Evolutionary conservation across 2,113 vertebrate species (phyloP), one percentile per base, ranked within the genome.

Genomic region (Canis aureus): DNA sequence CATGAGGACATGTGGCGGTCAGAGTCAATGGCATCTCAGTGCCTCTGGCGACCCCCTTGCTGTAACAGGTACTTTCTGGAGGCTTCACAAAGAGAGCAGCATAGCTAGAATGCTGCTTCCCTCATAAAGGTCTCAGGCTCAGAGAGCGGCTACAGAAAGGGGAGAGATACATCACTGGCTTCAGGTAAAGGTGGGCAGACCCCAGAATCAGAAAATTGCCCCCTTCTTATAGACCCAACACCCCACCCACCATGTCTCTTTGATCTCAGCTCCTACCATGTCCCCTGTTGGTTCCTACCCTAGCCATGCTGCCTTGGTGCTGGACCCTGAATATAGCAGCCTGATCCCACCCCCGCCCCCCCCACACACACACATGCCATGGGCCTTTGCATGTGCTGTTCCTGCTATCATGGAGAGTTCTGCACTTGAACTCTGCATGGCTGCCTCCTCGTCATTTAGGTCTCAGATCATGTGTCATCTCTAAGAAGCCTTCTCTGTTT

Each of bases 91-190:
- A 51, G 51, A 43, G 12, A 51, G 16, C 43, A 67, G 25, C 27
- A 43, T 57, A 3, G 8, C 2, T 32, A 49, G 17, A 43, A 5
- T 12, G 25, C 80, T 3, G 23, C 38, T 57, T 17, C 79, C 35
- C 19, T 73, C 7, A 17, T 25, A 49, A 79, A 22, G 23, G 43
- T 29, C 51, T 35, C 3, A 7, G 87, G n/a, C 43, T 84, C 43
- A 67, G 13, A 66, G 86, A 67, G 60, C 3, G 11, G 27, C 51
- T 59, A 13, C 29, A 19, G 49, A 53, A 69, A 43, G 27, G 4
- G 80, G 51, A 20, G 1, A 2, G 8, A 22, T 55, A 29, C 0
- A 66, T 13, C 3, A 17, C 3, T 1, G 5, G 27, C 27, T 71
- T 43, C n/a, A 87, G 55, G 35, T 73, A 66, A 84, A 25, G 35